Evolutionary conservation across 92 coral and sea anemone genomes (phyloP).

Genomic region (Hydrozoanthus gracilis): DNA sequence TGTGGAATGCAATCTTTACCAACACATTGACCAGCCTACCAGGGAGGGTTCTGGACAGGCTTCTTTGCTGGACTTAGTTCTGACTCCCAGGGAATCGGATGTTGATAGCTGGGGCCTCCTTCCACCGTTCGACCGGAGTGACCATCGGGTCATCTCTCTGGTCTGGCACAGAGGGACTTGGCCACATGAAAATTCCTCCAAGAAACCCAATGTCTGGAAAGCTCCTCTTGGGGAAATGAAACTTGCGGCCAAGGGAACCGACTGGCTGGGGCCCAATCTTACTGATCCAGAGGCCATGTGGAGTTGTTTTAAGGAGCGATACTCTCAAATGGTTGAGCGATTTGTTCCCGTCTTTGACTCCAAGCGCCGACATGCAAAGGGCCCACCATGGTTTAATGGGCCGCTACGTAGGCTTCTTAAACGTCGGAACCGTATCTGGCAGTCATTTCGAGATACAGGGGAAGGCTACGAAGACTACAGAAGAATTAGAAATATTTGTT

Average conservation of each 20-base stretch:
- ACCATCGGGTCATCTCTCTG: neutral
- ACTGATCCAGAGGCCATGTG: too few relatives aligned
- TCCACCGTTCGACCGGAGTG: neutral
- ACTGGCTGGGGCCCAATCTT: neutral
- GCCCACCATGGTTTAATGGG: neutral
- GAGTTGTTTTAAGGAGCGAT: too few relatives aligned
- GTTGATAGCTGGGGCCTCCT: neutral
- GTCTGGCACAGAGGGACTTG: neutral
- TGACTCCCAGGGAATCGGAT: neutral
- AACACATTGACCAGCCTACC: neutral
- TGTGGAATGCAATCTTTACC: neutral
- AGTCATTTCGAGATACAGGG: neutral
- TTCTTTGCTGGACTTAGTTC: neutral
- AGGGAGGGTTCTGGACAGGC: neutral
- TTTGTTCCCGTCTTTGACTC: neutral
- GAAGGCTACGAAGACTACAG: neutral
- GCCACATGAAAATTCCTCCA: neutral
- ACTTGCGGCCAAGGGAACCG: neutral
- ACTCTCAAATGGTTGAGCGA: neutral
- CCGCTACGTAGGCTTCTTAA: neutral
- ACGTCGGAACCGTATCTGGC: neutral
- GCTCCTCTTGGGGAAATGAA: neutral
- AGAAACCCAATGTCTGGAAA: neutral
- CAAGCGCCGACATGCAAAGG: neutral
- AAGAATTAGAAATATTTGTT: neutral